Base-by-base conservation (phyloP, 1,140 invertebrate genomes). In the Ceratoteleas bidentatus region DNA sequence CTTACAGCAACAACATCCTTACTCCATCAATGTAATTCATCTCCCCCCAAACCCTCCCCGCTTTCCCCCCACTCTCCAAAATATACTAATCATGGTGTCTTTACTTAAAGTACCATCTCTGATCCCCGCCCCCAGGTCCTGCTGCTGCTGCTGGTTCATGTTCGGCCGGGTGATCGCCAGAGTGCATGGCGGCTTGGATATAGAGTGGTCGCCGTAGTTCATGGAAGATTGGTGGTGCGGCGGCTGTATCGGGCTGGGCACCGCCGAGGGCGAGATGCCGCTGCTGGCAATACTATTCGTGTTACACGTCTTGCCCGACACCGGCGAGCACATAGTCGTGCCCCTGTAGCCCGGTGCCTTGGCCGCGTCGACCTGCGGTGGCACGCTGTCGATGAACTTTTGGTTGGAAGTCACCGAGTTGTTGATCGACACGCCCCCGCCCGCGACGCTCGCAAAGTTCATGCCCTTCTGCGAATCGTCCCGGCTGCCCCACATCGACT, bases 291-390 rank as follows among this genome's bases (percentile, higher is more conserved):
- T 70, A 40, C 84, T 87, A 53, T 90, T 93, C 79, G 91, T 92
- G 66, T 89, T 92, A 14, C 93, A 93, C 6, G 94, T 92, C 78
- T 94, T 94, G 3, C 93, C 94, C 45, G 94, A 94, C 7, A 95
- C 94, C 0, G 95, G 95, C 0, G 95, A 96, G 85, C 94, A 95
- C 69, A 95, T 93, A 8, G 94, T 92, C 47, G 92, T 93, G 54
- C 94, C 94, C 85, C 95, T 93, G 87, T 96, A 97, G 9, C 96
- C 96, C 0, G 96, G 96, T 16, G 96, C 96, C 90, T 96, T 96
- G 0, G 95, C 94, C 7, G 94, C 94, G 90, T 96, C 96, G 3
- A 95, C 95, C 86, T 94, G 87, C 34, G 93, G 92, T 52, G 92
- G 92, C 85, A 93, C 91, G 81, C 91, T 93, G 56, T 94, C 93